A percentile compares a stretch with the other conserved stretches of the same genome.
phyloP scores from a whole-genome alignment of 2,797 vertebrate genomes.

The Valencia hispanica region DNA sequence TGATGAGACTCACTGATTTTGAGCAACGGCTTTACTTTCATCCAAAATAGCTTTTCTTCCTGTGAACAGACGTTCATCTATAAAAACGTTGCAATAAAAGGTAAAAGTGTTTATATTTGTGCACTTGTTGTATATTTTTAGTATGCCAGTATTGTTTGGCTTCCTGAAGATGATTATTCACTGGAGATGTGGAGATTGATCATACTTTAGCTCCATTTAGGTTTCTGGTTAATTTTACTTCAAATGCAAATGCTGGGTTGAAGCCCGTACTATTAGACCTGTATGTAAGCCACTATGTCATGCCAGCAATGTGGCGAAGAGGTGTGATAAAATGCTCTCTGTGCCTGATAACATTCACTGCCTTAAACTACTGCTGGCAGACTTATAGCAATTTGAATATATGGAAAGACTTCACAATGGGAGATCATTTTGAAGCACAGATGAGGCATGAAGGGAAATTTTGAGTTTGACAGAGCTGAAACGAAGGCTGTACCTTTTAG shows the following conservation, averaged over 20 bases:
- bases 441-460: constrained; percentile 42
- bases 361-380: constrained; percentile 20
- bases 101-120: not conserved
- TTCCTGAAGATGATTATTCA: not conserved
- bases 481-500: constrained; percentile 25
- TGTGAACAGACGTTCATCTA: not conserved
- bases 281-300: not conserved
- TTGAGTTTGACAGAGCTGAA: constrained; percentile 25
- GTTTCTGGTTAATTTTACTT: not conserved
- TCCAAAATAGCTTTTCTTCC: not conserved
- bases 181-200: not conserved
- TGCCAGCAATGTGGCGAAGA: not conserved
- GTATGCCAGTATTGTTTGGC: not conserved
- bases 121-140: not conserved
- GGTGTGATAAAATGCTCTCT: constrained; percentile 25
- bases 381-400: constrained; percentile 63
- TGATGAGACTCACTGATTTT: not conserved
- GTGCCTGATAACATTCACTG: constrained; percentile 56
- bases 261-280: not conserved
- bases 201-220: not conserved
- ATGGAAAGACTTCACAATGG: constrained; percentile 67
- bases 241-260: not conserved
- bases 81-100: not conserved
- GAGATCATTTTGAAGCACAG: constrained; percentile 25
- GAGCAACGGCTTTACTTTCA: not conserved